These are phyloP conservation scores for Butorides virescens DNA, from an alignment of 2,113 vertebrate genomes.

Conservation along the genomic window DNA sequence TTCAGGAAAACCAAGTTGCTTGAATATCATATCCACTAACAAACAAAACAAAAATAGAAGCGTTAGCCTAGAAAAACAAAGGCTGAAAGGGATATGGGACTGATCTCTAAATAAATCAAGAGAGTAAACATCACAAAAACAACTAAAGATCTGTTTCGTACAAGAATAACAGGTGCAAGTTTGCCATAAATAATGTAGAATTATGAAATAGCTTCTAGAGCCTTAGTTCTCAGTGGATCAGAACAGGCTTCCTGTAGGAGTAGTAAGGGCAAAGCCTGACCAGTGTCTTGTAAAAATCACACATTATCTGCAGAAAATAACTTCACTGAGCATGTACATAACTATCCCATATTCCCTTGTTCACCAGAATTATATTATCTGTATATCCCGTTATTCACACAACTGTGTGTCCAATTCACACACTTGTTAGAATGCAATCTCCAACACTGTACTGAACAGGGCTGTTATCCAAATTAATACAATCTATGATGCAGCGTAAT, in stretches of 20 bases:
- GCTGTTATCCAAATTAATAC: not conserved
- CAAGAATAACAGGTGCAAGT: not conserved
- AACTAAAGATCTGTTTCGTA: not conserved
- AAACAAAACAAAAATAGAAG: conserved; percentile 58
- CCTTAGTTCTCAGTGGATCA: not conserved
- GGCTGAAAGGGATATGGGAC: not conserved
- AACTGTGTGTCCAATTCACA: not conserved
- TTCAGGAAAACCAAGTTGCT: conserved; percentile 8
- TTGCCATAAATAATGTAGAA: not conserved
- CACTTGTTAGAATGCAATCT: not conserved
- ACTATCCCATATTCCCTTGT: not conserved
- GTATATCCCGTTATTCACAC: not conserved
- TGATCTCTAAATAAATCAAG: conserved; percentile 38
- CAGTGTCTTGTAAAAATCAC: not conserved
- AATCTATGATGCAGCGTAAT: not conserved
- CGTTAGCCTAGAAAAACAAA: conserved; percentile 56
- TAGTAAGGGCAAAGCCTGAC: not conserved
- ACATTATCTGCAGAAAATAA: not conserved
- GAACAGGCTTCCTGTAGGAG: not conserved
- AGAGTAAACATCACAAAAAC: conserved; percentile 13
- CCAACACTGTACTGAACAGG: not conserved
- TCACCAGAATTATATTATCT: not conserved
- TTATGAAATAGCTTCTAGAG: not conserved
- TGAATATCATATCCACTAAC: not conserved
- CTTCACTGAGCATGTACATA: not conserved